phyloP scores from a whole-genome alignment of 2,888 invertebrate genomes.

The Lasioglossum leucozonium region DNA sequence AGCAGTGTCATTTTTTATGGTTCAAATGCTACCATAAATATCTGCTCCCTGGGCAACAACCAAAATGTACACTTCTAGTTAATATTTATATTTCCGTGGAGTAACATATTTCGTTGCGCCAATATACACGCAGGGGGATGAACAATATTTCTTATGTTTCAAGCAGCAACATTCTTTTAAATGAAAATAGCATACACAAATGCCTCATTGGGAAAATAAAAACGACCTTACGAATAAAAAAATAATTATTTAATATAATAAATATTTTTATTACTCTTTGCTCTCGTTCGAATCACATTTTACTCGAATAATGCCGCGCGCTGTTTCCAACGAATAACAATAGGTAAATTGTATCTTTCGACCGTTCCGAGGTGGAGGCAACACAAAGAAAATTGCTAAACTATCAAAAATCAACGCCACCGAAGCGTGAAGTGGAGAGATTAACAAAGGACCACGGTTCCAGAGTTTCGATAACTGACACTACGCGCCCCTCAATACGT shows the following conservation, averaged over 20 bases:
- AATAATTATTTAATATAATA: too few species aligned
- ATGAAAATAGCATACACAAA: too few species aligned
- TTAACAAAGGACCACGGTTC: background rate
- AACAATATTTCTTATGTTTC: too few species aligned
- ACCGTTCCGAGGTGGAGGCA: background rate
- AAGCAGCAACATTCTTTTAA: too few species aligned
- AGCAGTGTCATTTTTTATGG: background rate
- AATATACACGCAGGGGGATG: too few species aligned
- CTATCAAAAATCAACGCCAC: conserved; percentile 1
- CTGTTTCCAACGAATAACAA: background rate
- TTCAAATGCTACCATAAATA: background rate
- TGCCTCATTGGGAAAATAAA: too few species aligned
- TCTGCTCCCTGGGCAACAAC: background rate
- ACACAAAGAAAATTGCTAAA: background rate
- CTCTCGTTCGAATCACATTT: background rate
- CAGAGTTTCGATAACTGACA: conserved; percentile 10
- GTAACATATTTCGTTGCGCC: too few species aligned
- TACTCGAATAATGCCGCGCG: background rate
- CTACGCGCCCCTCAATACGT: background rate
- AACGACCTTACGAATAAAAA: too few species aligned
- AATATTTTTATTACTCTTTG: background rate
- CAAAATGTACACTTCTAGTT: too few species aligned
- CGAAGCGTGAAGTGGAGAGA: background rate
- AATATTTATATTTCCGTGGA: too few species aligned
- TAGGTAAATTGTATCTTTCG: background rate